Evolutionary conservation across 2,113 vertebrate species (phyloP).

Genomic region (Oophaga pumilio): DNA sequence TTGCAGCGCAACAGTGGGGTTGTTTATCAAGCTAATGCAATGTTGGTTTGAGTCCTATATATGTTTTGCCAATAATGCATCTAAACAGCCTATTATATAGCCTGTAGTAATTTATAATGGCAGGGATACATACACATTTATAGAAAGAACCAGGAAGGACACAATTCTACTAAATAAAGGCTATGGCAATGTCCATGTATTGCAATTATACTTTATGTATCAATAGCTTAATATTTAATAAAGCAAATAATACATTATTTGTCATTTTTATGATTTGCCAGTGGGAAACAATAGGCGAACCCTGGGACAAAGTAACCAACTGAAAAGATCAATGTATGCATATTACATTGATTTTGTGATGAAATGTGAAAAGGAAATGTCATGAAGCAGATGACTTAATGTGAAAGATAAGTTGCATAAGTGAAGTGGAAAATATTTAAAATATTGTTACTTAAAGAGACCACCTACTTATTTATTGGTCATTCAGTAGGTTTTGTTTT

Average conservation of each 20-base stretch:
- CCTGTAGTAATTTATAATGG: not conserved
- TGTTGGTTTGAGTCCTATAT: not conserved
- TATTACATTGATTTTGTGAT: constrained; percentile 20
- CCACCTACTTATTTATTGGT: not conserved
- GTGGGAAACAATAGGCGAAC: not conserved
- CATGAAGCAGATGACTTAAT: constrained; percentile 1
- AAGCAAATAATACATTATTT: not conserved
- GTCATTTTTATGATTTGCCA: constrained; percentile 15
- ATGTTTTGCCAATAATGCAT: not conserved
- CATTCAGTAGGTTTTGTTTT: not conserved
- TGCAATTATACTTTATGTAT: constrained; percentile 17
- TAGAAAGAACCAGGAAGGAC: not conserved
- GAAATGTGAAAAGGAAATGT: not conserved
- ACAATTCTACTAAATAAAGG: not conserved
- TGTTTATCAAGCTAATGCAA: constrained; percentile 17
- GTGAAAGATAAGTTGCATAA: constrained; percentile 2
- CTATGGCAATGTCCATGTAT: not conserved
- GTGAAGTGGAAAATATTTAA: not conserved
- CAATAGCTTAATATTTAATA: not conserved
- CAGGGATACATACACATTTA: not conserved
- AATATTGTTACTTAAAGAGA: not conserved
- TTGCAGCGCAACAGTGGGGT: not conserved
- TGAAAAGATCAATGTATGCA: not conserved
- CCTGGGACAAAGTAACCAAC: not conserved
- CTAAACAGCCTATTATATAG: not conserved